phyloP scores from a whole-genome alignment of 1,140 invertebrate species.

The Saxidomus purpurata region DNA sequence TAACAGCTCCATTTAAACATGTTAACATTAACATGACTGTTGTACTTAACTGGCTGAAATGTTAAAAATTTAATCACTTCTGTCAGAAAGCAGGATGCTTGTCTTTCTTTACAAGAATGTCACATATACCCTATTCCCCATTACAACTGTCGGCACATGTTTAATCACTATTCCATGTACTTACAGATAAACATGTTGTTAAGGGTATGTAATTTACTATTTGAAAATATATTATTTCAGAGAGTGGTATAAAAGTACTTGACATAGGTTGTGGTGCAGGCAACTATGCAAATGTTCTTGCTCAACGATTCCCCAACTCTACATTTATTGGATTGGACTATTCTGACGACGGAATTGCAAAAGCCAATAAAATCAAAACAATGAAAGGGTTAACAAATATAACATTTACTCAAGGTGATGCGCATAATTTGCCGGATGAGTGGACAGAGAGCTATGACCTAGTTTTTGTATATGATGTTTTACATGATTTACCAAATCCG shows the following conservation, averaged over 20 bases:
- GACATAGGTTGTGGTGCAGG: constrained; percentile 71
- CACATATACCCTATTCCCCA: too few relatives aligned
- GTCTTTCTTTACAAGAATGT: too few relatives aligned
- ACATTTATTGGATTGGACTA: constrained; percentile 65
- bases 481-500: constrained; percentile 74
- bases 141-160: too few relatives aligned
- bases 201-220: too few relatives aligned
- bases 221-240: constrained; percentile 46
- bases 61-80: too few relatives aligned
- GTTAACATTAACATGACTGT: too few relatives aligned
- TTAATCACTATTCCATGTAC: too few relatives aligned
- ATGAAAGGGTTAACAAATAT: constrained; percentile 64
- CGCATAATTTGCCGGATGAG: constrained; percentile 60
- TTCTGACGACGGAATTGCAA: constrained; percentile 1
- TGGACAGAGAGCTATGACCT: constrained; percentile 67
- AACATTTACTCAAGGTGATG: constrained; percentile 50
- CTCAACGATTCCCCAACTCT: constrained; percentile 66
- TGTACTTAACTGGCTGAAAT: too few relatives aligned
- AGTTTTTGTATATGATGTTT: constrained; percentile 65
- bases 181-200: too few relatives aligned
- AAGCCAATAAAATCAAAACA: constrained; percentile 11
- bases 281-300: constrained; percentile 44
- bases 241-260: constrained; percentile 61
- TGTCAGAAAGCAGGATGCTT: too few relatives aligned
- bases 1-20: too few relatives aligned